These are phyloP conservation scores for Phaethon lepturus DNA, from an alignment of 2,113 vertebrate species.

Conservation along the genomic window DNA sequence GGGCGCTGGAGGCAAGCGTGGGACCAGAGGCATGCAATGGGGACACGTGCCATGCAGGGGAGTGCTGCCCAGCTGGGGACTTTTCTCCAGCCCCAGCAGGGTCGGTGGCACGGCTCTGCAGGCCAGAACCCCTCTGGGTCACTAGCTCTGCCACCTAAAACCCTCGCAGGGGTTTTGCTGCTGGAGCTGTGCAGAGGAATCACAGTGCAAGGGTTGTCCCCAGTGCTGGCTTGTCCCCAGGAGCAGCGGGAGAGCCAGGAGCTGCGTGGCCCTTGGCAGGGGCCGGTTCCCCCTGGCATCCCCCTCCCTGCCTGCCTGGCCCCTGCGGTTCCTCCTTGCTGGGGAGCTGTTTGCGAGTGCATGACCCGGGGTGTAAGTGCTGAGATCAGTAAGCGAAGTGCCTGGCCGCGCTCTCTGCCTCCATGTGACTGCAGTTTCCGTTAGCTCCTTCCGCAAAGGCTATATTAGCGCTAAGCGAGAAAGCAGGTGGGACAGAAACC, in stretches of 20 bases:
- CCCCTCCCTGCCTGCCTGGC: neutral
- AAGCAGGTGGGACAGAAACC: neutral
- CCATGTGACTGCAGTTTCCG: constrained; percentile 86
- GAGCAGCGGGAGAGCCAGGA: neutral
- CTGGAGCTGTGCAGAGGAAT: neutral
- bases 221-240: neutral
- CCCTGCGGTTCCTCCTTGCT: constrained; percentile 32
- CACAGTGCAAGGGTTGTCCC: rapidly evolving
- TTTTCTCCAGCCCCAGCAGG: neutral
- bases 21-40: rapidly evolving
- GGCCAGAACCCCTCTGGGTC: rapidly evolving
- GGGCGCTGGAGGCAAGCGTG: rapidly evolving
- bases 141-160: neutral
- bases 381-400: constrained; percentile 14
- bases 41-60: neutral
- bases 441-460: constrained; percentile 83
- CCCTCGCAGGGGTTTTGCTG: neutral
- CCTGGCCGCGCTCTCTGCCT: constrained; percentile 56
- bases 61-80: rapidly evolving
- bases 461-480: constrained; percentile 64
- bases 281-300: neutral
- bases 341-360: neutral
- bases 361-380: constrained; percentile 23
- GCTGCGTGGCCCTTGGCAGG: neutral
- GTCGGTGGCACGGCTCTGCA: rapidly evolving